Evolutionary conservation across 2,113 vertebrate species (phyloP), one percentile per base, ranked within the genome.

Genomic region (Xiphophorus couchianus): DNA sequence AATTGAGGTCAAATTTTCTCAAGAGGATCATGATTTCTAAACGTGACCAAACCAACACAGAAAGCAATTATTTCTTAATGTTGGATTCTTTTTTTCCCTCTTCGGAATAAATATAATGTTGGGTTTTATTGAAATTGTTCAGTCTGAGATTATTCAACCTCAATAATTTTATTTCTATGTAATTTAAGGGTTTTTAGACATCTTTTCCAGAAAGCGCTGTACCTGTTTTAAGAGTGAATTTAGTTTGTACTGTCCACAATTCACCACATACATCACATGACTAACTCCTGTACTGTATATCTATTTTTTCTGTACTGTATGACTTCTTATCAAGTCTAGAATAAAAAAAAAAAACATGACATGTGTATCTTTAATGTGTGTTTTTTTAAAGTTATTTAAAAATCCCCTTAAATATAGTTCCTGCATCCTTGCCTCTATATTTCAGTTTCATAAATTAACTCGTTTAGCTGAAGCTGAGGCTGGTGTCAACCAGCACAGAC

Each of bases 221-320:
- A 37, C 10, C 35, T 37, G 10, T 42, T 42, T 42, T 42, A 35
- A 3, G 48, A 39, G 22, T 61, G 25, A 31, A 44, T 30, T 33
- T n/a, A 83, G 12, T 14, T 28, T 84, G 30, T 71, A 74, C 66
- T 71, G 28, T 37, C 13, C 1, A 2, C 22, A 66, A 60, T 37
- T 67, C 10, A n/a, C 3, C 39, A n/a, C 42, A 22, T 51, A 19
- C 17, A 6, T 61, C 17, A 9, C 63, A 7, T 0, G 62, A 39
- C 25, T 28, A 39, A 70, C 4, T 2, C 11, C 29, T 58, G 51
- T 58, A 58, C 51, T 58, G 51, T 58, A 58, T 58, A 25, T n/a
- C 58, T 70, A 27, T 64, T n/a, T 68, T 42, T 42, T 42, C 22
- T 80, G 62, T 72, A 42, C 30, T 74, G 54, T 73, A 27, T 60